Evolutionary conservation across 2,113 vertebrate species (phyloP), one percentile per base, ranked within the genome.

Genomic region (Oryzias woworae): DNA sequence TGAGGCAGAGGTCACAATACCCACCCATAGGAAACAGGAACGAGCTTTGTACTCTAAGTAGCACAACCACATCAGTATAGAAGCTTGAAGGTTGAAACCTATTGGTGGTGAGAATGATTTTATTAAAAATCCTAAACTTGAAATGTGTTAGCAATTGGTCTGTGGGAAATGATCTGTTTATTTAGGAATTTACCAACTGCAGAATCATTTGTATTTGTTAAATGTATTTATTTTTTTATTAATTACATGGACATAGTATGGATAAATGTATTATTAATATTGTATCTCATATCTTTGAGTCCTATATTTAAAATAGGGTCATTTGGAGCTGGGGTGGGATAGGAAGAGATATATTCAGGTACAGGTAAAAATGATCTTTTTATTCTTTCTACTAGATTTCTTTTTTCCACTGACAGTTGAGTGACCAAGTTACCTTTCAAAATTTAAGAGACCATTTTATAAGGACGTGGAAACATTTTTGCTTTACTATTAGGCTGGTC

Each of bases 151-250:
- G 49, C 66, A 51, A 83, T 73, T 69, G 53, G 78, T 59, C 51
- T 71, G 65, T 88, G 72, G 59, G 62, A 28, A 49, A 54, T 79
- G 41, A 77, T 80, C 63, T 79, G 48, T 84, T 73, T 47, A 68
- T 73, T 74, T 67, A 66, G 62, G 76, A 75, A 82, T 80, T 80
- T 80, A 77, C 75, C 85, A 73, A 74, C 71, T 53, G 75, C 45
- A 79, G 75, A 87, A 86, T 87, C 36, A 81, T 88, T 87, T 90
- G 75, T 87, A 90, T 88, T 88, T 89, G 85, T 91, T 85, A 80
- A 86, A 89, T 87, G 82, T 92, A 90, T 93, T 91, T 92, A 91
- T 92, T 89, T 92, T 88, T 91, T 87, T 86, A 88, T 85, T 86
- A 87, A 85, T 87, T 77, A 82, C 87, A 83, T 85, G 80, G 75